These are phyloP conservation scores for Tricholaema leucomelas DNA, from an alignment of 2,113 vertebrate genomes.

Conservation along the genomic window DNA sequence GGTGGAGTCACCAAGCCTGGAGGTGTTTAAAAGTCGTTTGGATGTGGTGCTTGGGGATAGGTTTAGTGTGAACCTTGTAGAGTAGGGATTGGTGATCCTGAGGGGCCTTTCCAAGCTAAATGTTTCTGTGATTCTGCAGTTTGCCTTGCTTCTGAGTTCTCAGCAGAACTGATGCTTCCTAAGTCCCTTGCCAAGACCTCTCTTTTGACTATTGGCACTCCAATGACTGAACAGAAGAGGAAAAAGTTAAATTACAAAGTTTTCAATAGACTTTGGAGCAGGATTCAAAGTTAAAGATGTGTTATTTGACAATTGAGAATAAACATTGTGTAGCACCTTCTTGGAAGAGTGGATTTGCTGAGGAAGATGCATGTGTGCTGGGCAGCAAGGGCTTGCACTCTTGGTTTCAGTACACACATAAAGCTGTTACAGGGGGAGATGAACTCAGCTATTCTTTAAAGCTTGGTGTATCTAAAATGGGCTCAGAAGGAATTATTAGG, in stretches of 20 bases:
- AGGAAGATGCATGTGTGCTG: no score
- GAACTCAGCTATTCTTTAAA: background rate
- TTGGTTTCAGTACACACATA: background rate
- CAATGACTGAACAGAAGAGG: background rate
- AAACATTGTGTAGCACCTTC: rapidly evolving
- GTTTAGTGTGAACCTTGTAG: no score
- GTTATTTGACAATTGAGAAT: background rate
- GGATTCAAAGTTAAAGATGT: background rate
- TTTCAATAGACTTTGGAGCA: background rate
- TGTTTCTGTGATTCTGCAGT: no score
- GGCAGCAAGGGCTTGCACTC: background rate
- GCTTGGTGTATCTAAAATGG: background rate
- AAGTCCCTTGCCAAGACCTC: background rate
- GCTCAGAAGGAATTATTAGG: background rate
- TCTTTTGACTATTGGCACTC: background rate
- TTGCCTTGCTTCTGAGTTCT: background rate
- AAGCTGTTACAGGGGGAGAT: background rate
- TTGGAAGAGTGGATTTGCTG: background rate
- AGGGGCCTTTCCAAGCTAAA: no score
- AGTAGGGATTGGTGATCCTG: no score
- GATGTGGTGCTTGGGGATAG: no score
- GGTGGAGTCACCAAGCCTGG: no score
- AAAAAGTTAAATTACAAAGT: background rate
- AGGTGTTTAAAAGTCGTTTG: no score
- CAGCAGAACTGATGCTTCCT: background rate